Base-by-base conservation (phyloP, 1,140 invertebrate species). In the Saxidomus purpurata region DNA sequence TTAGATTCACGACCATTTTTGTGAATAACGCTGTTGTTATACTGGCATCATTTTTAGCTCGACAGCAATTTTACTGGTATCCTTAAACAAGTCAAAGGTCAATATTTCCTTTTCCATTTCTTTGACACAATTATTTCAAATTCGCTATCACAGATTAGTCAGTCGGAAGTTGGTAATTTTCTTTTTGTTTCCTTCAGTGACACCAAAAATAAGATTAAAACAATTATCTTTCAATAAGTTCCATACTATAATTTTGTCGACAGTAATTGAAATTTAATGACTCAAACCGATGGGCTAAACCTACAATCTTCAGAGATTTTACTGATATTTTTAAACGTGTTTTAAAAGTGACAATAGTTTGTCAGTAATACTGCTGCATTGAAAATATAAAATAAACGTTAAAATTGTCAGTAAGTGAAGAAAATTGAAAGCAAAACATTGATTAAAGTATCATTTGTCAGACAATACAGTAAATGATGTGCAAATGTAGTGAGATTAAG, bases 301-400 rank as follows among this genome's bases (percentile, higher is more conserved):
- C 67, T 71, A 71, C 34, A 71, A 71, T 71, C 19, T 38, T 71
- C 22, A 3, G 15, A 13, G 22, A 40, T 71, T 71, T 71, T 71
- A 71, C 34, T 71, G 67, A 71, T 71, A 40, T 71, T 31, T 36
- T 71, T 71, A 38, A 71, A 63, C 22, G 25, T 1, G 25, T 63
- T 8, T 63, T 28, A n/a, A 63, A 63, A 63, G n/a, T 63, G 59
- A 63, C 59, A 63, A n/a, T 63, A 28, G 25, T 55, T 63, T 63
- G n/a, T 63, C 22, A 63, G 28, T 22, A 63, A 28, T n/a, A 28
- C n/a, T 28, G 8, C n/a, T 28, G n/a, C 28, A 6, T n/a, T n/a
- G 6, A 28, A 28, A n/a, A 63, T 28, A 63, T 63, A 28, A 63
- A 63, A 43, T 43, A 43, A 63, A 63, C 28, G n/a, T n/a, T 28